Conservation (phyloP, 2,888 invertebrate species). For the Synergus gifuensis region DNA sequence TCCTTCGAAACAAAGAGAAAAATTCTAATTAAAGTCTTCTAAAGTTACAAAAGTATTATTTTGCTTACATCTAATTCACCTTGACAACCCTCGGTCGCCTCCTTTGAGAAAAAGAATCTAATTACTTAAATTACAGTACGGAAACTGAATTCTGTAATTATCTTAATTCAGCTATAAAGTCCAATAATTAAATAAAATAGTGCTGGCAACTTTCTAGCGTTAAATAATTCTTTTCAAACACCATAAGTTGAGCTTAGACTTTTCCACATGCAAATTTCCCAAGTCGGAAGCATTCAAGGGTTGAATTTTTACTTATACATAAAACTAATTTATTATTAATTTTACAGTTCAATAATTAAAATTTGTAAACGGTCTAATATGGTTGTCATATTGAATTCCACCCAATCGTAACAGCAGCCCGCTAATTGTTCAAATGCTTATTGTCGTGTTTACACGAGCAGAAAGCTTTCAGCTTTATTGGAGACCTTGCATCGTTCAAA, state of each 20-base stretch:
- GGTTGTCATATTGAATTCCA: not conserved
- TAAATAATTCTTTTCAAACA: not conserved
- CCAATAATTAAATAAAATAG: not conserved
- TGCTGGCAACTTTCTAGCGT: not conserved
- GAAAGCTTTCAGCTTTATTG: not conserved
- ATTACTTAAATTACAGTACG: not conserved
- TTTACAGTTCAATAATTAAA: not conserved
- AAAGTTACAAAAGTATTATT: not conserved
- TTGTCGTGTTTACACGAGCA: conserved; percentile 4
- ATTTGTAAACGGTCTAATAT: not conserved
- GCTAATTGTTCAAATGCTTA: conserved; percentile 10
- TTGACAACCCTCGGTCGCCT: not conserved
- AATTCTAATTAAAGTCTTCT: conserved; percentile 18
- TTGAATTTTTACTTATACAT: too few species aligned
- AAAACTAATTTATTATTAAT: too few species aligned
- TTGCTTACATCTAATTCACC: not conserved
- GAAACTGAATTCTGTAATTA: conserved; percentile 14
- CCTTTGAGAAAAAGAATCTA: conserved; percentile 19
- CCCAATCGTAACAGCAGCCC: conserved; percentile 3
- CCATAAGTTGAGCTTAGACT: too few species aligned
- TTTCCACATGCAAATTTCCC: too few species aligned
- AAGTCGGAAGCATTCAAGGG: too few species aligned
- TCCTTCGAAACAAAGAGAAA: not conserved
- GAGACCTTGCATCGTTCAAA: not conserved
- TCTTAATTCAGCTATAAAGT: not conserved